Evolutionary conservation across 2,888 invertebrate species (phyloP).

Genomic region (Sminthurinus aureus): DNA sequence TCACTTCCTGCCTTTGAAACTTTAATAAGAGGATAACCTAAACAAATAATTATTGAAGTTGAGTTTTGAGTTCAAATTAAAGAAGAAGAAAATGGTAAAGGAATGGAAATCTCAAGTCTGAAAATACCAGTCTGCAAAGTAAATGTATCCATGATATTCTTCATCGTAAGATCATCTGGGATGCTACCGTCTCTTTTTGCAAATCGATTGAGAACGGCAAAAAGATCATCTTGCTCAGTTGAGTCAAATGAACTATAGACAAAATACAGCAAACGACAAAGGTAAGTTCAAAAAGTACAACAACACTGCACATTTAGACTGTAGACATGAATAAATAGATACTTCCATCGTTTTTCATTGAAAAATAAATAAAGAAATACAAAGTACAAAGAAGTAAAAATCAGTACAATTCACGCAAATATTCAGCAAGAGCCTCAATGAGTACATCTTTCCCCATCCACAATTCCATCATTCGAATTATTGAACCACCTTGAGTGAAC

Average conservation of each 20-base stretch:
- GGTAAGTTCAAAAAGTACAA: no score
- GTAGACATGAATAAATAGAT: not conserved
- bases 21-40: not conserved
- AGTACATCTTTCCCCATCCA: no score
- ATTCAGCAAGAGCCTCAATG: no score
- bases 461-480: no score
- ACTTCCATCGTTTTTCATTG: no score
- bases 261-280: not conserved
- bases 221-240: not conserved
- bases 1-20: constrained; percentile 1
- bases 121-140: not conserved
- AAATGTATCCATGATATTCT: not conserved
- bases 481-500: no score
- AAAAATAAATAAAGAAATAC: no score
- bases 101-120: no score
- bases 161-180: not conserved
- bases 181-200: not conserved
- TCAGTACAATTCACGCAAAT: no score
- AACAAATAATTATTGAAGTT: not conserved
- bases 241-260: not conserved
- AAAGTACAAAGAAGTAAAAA: not conserved
- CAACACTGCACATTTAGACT: not conserved
- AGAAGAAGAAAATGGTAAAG: no score
- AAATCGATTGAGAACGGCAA: not conserved
- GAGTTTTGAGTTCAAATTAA: no score